Base-by-base conservation (phyloP, 2,797 vertebrate species). In the Buphagus erythrorhynchus region DNA sequence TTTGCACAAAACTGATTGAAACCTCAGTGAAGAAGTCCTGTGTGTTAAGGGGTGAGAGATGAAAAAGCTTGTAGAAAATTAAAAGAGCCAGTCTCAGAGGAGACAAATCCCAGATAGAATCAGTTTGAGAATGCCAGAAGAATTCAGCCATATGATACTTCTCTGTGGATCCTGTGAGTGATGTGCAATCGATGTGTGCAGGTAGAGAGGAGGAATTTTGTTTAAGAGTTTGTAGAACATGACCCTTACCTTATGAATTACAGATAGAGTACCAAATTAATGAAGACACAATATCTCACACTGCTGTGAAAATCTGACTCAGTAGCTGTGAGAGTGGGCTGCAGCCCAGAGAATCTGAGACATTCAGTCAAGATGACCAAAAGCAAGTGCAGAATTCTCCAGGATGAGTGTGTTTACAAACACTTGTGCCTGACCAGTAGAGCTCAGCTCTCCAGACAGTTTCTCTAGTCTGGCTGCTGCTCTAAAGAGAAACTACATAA, bases 1-100 rank as follows among this genome's bases (percentile, higher is more conserved):
- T 87, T 48, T 67, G 69, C 89, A 57, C 55, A 84, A 35, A 86
- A 45, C 62, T 29, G 38, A 77, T 72, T 68, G 87, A 83, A 95
- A 90, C 43, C 87, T 86, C 75, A 29, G 58, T 16, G 46, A 66
- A 71, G 31, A 94, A 83, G 73, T 93, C 75, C 62, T 77, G 17
- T 76, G 9, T 66, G 55, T 42, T 84, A 69, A 59, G 62, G 79
- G 71, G 55, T 83, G 86, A 78, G 48, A 81, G n/a, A 86, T 88
- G 69, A 93, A 93, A 93, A 89, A 94, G 58, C 73, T 46, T 46
- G 36, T 81, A 69, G 89, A 73, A 91, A 90, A 95, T 86, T 73
- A 67, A 52, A 94, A 88, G 93, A 80, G 51, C 59, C 61, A 9
- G 22, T 94, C 33, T 77, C 85, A 84, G 87, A 76, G 79, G 57